Evolutionary conservation across 2,113 vertebrate species (phyloP).

Genomic region (Gallinago undulata): DNA sequence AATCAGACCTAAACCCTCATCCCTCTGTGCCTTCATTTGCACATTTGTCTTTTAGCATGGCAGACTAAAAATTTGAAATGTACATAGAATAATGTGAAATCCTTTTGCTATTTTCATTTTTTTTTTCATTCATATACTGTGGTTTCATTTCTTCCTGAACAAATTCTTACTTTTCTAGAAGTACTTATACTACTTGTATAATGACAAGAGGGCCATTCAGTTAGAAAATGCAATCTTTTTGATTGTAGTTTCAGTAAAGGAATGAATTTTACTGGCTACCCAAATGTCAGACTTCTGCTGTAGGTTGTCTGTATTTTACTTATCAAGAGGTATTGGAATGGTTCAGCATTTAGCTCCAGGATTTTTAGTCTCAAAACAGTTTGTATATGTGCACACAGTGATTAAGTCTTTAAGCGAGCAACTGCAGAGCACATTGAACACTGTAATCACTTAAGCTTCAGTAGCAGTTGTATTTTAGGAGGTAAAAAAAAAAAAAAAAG

Average conservation of each 20-base stretch:
- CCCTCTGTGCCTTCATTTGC: not conserved
- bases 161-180: not conserved
- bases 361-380: not conserved
- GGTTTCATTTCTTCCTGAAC: not conserved
- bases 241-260: not conserved
- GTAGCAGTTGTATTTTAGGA: not conserved
- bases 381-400: not conserved
- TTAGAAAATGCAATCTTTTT: not conserved
- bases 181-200: not conserved
- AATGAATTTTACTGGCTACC: not conserved
- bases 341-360: not conserved
- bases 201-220: not conserved
- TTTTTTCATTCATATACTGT: not conserved
- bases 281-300: not conserved
- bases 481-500: rapidly evolving
- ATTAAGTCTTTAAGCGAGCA: not conserved
- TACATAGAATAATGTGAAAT: not conserved
- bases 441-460: not conserved
- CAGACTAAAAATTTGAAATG: not conserved
- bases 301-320: not conserved
- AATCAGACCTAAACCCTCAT: not conserved
- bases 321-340: not conserved
- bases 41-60: not conserved
- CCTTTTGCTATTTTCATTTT: not conserved
- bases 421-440: not conserved